Conservation (phyloP, 2,797 vertebrate species). For the Melanotaenia parkinsoni region DNA sequence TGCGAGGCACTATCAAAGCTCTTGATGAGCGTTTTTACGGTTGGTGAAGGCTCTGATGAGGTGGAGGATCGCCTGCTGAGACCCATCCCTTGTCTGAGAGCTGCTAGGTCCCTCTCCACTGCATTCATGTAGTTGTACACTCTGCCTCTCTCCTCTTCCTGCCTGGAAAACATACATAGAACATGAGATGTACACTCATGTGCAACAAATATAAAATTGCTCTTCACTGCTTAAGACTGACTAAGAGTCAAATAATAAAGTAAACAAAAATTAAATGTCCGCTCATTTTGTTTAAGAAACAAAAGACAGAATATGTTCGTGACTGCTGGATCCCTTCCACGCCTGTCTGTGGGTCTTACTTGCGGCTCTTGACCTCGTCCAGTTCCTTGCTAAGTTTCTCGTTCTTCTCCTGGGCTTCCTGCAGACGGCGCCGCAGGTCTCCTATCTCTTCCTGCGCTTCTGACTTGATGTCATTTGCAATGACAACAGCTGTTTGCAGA, state of each 20-base stretch:
- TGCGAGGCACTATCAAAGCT: slow-evolving; percentile 95
- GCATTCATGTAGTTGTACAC: slow-evolving; percentile 99
- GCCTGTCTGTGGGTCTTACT: slow-evolving; percentile 81
- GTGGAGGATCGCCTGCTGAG: slow-evolving; percentile 92
- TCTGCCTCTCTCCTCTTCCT: slow-evolving; percentile 94
- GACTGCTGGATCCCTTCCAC: slow-evolving; percentile 7
- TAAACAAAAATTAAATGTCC: not conserved
- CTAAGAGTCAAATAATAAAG: not conserved
- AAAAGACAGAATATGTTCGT: slow-evolving; percentile 16
- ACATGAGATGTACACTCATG: not conserved
- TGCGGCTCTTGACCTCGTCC: slow-evolving; percentile 95
- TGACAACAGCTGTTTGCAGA: slow-evolving; percentile 95
- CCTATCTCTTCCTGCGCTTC: slow-evolving; percentile 98
- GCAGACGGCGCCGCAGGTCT: slow-evolving; percentile 90
- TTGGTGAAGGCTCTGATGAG: slow-evolving; percentile 94
- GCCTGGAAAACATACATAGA: slow-evolving; percentile 76
- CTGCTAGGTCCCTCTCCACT: slow-evolving; percentile 93
- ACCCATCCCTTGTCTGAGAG: slow-evolving; percentile 94
- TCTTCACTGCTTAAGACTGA: not conserved
- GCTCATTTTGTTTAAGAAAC: slow-evolving; percentile 23
- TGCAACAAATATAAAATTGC: not conserved
- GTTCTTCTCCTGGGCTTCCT: slow-evolving; percentile 92
- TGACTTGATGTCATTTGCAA: slow-evolving; percentile 96
- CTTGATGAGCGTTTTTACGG: slow-evolving; percentile 97
- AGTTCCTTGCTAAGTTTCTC: slow-evolving; percentile 94